Percentiles rank a stretch among this genome's conserved stretches.
phyloP scores from a whole-genome alignment of 2,797 vertebrate genomes.

The Adrianichthys oophorus region DNA sequence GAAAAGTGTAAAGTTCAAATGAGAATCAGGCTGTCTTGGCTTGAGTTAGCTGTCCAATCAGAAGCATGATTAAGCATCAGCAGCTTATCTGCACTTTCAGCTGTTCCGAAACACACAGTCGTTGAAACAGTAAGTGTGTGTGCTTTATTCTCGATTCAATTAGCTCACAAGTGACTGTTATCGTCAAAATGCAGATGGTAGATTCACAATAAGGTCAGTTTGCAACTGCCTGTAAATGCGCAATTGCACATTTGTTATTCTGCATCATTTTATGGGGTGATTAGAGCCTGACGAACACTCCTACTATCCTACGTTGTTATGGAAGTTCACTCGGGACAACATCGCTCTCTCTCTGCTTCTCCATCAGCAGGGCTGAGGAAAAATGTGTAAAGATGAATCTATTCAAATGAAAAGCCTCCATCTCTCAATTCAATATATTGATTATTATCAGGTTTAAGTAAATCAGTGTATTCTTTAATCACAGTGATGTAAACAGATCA shows the following conservation, averaged over 20 bases:
- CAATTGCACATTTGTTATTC: conserved; percentile 14
- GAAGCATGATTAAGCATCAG: conserved; percentile 52
- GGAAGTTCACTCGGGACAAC: conserved; percentile 21
- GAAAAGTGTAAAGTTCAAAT: neutral
- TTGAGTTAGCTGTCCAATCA: conserved; percentile 33
- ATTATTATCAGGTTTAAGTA: too few relatives aligned
- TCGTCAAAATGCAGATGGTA: conserved; percentile 49
- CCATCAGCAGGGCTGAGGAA: neutral
- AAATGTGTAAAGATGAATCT: neutral
- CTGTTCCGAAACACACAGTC: conserved; percentile 20
- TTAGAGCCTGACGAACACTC: conserved; percentile 36
- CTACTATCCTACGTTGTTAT: conserved; percentile 20
- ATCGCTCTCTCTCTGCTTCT: neutral
- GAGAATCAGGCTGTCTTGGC: conserved; percentile 24
- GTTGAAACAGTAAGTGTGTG: neutral
- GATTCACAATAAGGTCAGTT: conserved; percentile 43
- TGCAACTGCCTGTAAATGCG: conserved; percentile 10
- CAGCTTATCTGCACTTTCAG: conserved; percentile 60
- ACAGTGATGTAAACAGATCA: too few relatives aligned
- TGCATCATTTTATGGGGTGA: conserved; percentile 22
- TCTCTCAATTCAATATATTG: neutral
- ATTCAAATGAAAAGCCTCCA: neutral
- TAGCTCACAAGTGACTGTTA: conserved; percentile 53
- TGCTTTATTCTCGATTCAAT: conserved; percentile 47
- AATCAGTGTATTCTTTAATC: too few relatives aligned